phyloP scores from a whole-genome alignment of 2,888 invertebrate species.

The Ellobium chinense region DNA sequence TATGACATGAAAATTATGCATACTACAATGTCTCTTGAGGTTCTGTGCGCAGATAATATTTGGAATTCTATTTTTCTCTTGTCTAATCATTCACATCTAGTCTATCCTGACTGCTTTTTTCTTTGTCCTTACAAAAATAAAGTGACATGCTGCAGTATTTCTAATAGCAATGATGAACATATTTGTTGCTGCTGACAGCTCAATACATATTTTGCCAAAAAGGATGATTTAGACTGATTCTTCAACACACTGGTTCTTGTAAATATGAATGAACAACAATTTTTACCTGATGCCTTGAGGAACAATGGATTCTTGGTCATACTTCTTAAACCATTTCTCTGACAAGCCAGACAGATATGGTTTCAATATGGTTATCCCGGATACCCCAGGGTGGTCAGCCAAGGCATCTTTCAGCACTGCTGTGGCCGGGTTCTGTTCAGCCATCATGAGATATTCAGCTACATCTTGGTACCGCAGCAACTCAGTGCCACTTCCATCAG shows the following conservation, averaged over 20 bases:
- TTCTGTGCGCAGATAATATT: too few relatives aligned
- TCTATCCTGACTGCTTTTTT: neutral
- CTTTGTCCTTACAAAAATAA: neutral
- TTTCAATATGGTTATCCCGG: conserved; percentile 75
- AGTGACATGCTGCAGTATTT: neutral
- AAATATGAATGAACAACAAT: neutral
- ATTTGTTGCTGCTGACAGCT: too few relatives aligned
- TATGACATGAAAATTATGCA: too few relatives aligned
- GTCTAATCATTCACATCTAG: too few relatives aligned
- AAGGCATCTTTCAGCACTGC: conserved; percentile 76
- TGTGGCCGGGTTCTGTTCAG: conserved; percentile 75
- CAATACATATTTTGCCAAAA: too few relatives aligned
- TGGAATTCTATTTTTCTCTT: too few relatives aligned
- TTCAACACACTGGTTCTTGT: too few relatives aligned
- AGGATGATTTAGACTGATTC: too few relatives aligned
- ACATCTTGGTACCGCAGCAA: conserved; percentile 75
- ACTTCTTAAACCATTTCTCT: conserved; percentile 75
- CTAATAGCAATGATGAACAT: too few relatives aligned
- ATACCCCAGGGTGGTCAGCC: conserved; percentile 75
- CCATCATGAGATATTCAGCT: conserved; percentile 71
- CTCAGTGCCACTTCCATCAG: conserved; percentile 77
- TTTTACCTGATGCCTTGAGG: conserved; percentile 71
- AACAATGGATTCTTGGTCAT: conserved; percentile 74
- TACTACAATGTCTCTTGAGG: too few relatives aligned
- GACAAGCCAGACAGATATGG: conserved; percentile 68